These are phyloP conservation scores for Typhlichthys subterraneus DNA, from an alignment of 2,797 vertebrate species.

Conservation along the genomic window DNA sequence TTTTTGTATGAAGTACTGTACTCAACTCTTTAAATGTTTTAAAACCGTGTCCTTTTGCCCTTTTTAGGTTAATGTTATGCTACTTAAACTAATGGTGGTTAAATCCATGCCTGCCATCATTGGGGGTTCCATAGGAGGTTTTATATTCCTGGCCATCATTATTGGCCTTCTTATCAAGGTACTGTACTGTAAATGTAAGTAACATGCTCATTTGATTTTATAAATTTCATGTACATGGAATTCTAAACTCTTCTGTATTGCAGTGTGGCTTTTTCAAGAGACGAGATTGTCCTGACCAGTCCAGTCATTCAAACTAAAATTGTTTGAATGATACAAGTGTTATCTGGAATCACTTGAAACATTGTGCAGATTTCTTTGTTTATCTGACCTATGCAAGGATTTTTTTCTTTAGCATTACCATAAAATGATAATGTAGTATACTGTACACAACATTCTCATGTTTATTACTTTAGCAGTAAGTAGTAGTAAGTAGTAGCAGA, in stretches of 20 bases:
- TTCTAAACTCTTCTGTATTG: slow-evolving; percentile 3
- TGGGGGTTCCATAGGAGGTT: slow-evolving; percentile 69
- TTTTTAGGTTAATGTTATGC: slow-evolving; percentile 63
- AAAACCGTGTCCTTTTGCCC: background rate
- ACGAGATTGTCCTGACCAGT: slow-evolving; percentile 27
- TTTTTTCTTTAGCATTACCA: background rate
- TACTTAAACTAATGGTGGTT: slow-evolving; percentile 51
- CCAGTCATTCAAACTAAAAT: background rate
- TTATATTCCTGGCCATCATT: slow-evolving; percentile 70
- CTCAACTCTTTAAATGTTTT: background rate
- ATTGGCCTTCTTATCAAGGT: slow-evolving; percentile 75
- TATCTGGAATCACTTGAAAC: background rate
- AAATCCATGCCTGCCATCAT: slow-evolving; percentile 47
- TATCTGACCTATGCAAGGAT: slow-evolving; percentile 41
- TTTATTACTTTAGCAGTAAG: too few relatives aligned
- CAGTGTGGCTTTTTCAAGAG: slow-evolving; percentile 66
- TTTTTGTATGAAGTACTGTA: too few relatives aligned
- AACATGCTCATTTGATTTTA: background rate
- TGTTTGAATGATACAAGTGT: background rate
- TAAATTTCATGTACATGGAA: background rate
- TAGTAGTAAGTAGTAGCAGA: too few relatives aligned
- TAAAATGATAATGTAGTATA: too few relatives aligned
- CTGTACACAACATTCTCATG: too few relatives aligned
- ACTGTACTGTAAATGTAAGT: background rate
- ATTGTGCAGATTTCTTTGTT: slow-evolving; percentile 38